A percentile compares a stretch with the other conserved stretches of the same genome.
Evolutionary conservation across 1,140 invertebrate genomes (phyloP).

Genomic region (Drosophila kikkawai): DNA sequence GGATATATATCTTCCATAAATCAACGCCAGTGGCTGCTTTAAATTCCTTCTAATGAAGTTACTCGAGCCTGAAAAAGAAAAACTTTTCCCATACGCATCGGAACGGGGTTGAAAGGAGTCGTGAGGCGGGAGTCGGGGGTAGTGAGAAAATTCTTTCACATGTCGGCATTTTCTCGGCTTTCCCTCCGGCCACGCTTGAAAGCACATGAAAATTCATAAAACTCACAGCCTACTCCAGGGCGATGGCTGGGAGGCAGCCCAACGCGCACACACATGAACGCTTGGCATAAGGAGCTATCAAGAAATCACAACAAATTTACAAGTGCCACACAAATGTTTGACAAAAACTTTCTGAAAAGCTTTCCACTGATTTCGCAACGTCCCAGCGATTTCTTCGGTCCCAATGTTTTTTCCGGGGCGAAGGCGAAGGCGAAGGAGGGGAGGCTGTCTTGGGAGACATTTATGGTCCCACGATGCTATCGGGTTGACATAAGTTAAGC

Average conservation of each 20-base stretch:
- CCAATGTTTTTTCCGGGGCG: conserved; percentile 21
- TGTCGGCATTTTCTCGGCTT: conserved; percentile 60
- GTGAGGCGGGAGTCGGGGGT: conserved; percentile 44
- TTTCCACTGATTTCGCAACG: conserved; percentile 81
- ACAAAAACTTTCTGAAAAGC: conserved; percentile 82
- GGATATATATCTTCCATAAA: conserved; percentile 62
- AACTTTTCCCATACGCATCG: conserved; percentile 49
- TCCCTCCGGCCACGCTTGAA: conserved; percentile 59
- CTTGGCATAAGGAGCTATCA: conserved; percentile 78
- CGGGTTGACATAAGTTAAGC: conserved; percentile 83
- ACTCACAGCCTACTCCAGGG: conserved; percentile 58
- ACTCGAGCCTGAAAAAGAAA: conserved; percentile 75
- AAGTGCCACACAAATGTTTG: conserved; percentile 83
- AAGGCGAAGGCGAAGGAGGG: neutral
- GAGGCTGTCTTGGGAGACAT: conserved; percentile 62
- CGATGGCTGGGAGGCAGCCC: neutral
- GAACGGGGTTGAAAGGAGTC: neutral
- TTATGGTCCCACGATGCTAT: conserved; percentile 79
- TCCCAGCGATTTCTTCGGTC: conserved; percentile 74
- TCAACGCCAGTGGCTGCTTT: conserved; percentile 74
- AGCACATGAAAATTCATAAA: conserved; percentile 80
- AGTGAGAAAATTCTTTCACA: conserved; percentile 64
- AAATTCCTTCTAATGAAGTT: conserved; percentile 75
- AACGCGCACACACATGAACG: conserved; percentile 38
- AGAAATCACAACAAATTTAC: conserved; percentile 84